Evolutionary conservation across 92 coral and sea anemone genomes (phyloP).

Genomic region (Parazoanthus swiftii): DNA sequence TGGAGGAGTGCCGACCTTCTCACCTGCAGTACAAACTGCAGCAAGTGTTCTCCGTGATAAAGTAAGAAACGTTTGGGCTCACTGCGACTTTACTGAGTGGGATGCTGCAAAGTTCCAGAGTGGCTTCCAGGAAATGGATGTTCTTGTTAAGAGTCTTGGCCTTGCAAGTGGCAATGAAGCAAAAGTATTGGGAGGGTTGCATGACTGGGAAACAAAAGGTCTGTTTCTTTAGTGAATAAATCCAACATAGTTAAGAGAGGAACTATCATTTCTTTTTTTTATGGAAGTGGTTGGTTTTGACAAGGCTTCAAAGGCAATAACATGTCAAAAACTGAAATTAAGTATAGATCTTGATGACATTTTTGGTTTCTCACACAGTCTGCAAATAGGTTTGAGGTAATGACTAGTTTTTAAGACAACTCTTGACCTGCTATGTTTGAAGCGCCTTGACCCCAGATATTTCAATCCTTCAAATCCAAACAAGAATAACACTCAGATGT

Average conservation of each 20-base stretch:
- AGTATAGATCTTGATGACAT: too few relatives aligned
- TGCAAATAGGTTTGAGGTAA: too few relatives aligned
- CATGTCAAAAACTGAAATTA: too few relatives aligned
- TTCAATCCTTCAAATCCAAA: too few relatives aligned
- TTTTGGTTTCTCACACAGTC: too few relatives aligned
- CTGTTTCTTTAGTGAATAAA: neutral
- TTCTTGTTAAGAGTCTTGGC: slow-evolving; percentile 31
- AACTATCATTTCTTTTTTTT: too few relatives aligned
- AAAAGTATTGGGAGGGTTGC: slow-evolving; percentile 4
- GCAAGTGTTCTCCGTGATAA: slow-evolving; percentile 50
- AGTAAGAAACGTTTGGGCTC: slow-evolving; percentile 60
- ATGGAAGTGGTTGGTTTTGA: too few relatives aligned
- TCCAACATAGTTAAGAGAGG: neutral
- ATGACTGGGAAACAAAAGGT: slow-evolving; percentile 56
- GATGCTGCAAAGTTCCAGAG: slow-evolving; percentile 30
- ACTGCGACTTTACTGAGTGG: slow-evolving; percentile 54
- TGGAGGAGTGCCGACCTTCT: slow-evolving; percentile 54
- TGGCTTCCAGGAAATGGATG: slow-evolving; percentile 38
- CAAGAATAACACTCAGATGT: too few relatives aligned
- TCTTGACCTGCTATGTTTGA: too few relatives aligned
- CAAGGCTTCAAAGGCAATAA: too few relatives aligned
- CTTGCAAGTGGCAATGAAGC: neutral
- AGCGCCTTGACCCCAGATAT: too few relatives aligned
- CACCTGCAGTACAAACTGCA: slow-evolving; percentile 42
- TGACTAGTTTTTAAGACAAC: too few relatives aligned